A percentile compares a stretch with the other conserved stretches of the same genome.
phyloP scores from a whole-genome alignment of 1,140 invertebrate species.

The Doryteuthis pealeii region DNA sequence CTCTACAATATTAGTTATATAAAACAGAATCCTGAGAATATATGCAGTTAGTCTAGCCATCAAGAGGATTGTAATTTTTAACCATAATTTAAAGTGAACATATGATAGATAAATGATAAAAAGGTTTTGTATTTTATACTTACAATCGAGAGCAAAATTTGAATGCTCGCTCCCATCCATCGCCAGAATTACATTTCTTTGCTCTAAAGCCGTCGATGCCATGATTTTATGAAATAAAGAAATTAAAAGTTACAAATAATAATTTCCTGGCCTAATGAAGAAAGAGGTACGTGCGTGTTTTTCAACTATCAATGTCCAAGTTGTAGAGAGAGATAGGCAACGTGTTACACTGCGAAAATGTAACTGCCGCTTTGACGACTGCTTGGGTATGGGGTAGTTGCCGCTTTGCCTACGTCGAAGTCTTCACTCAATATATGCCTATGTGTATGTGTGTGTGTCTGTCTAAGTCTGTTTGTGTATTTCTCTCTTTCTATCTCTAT shows the following conservation, averaged over 20 bases:
- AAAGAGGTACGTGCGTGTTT: not conserved
- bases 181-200: conserved; percentile 36
- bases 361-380: not conserved
- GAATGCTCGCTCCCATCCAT: conserved; percentile 44
- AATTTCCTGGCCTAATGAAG: not conserved
- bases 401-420: not conserved
- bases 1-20: too few species aligned
- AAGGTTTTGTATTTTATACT: conserved; percentile 22
- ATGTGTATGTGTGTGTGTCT: not conserved
- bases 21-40: too few species aligned
- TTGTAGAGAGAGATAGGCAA: not conserved
- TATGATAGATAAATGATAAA: too few species aligned
- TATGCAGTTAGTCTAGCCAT: too few species aligned
- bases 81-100: too few species aligned
- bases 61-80: too few species aligned
- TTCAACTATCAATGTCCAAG: not conserved
- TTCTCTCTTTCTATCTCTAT: too few species aligned
- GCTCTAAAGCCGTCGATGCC: not conserved
- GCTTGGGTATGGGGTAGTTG: not conserved
- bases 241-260: not conserved
- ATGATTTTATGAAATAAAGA: not conserved
- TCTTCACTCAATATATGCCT: not conserved
- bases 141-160: conserved; percentile 39
- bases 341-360: not conserved
- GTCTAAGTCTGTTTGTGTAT: not conserved